A percentile compares a stretch with the other conserved stretches of the same genome.
These are phyloP conservation scores for Mycogona germanica DNA, from an alignment of 2,888 invertebrate species.

Conservation along the genomic window DNA sequence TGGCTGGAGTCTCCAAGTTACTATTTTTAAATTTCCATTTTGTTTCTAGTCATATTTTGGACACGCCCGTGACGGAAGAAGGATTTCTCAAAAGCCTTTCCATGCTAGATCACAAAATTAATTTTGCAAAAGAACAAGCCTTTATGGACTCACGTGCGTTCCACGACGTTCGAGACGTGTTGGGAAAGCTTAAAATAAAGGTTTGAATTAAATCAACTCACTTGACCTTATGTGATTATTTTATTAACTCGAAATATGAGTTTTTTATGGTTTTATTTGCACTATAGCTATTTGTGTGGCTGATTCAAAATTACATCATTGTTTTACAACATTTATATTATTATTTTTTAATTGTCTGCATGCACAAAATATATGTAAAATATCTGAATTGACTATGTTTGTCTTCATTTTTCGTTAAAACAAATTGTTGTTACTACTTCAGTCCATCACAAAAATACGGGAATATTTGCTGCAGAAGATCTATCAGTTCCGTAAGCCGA, in stretches of 20 bases:
- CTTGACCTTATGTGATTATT: background rate
- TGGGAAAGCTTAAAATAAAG: constrained; percentile 88
- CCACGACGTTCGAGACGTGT: constrained; percentile 83
- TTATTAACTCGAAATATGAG: no score
- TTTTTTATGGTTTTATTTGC: no score
- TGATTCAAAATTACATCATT: no score
- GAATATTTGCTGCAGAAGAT: constrained; percentile 90
- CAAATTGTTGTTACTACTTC: constrained; percentile 20
- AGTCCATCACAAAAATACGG: constrained; percentile 86
- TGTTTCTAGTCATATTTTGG: constrained; percentile 65
- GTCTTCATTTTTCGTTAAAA: background rate
- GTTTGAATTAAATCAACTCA: no score
- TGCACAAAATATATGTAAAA: no score
- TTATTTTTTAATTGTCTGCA: no score
- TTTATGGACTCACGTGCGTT: constrained; percentile 47
- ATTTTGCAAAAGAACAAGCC: constrained; percentile 87
- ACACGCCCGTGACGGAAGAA: constrained; percentile 82
- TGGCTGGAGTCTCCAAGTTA: no score
- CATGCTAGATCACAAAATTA: constrained; percentile 90
- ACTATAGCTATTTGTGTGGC: background rate
- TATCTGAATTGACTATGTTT: no score
- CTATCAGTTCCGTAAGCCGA: constrained; percentile 91
- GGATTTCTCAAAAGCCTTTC: constrained; percentile 84
- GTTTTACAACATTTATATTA: no score
- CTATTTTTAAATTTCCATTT: no score